Conservation (phyloP, 2,797 vertebrate species). For the Uromys caudimaculatus region DNA sequence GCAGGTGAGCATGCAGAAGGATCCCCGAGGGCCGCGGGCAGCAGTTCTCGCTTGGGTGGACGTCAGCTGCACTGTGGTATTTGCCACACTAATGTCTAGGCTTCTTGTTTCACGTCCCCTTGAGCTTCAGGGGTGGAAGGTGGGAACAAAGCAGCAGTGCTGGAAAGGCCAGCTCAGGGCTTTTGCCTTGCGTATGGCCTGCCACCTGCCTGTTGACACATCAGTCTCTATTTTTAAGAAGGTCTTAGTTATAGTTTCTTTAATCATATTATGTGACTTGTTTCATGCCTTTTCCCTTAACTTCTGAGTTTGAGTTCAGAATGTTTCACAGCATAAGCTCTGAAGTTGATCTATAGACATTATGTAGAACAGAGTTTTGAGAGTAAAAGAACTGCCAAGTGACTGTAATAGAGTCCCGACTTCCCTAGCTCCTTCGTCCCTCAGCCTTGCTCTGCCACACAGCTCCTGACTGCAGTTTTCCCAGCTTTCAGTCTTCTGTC, state of each 20-base stretch:
- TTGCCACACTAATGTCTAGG: background rate
- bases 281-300: conserved; percentile 58
- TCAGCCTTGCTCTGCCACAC: background rate
- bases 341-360: conserved; percentile 16
- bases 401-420: background rate
- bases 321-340: conserved; percentile 31
- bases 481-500: background rate
- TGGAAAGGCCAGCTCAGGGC: background rate
- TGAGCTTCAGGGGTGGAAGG: background rate
- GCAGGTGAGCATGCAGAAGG: background rate
- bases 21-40: background rate
- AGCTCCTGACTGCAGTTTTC: conserved; percentile 15
- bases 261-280: conserved; percentile 54
- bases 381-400: conserved; percentile 32
- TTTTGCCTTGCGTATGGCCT: conserved; percentile 33
- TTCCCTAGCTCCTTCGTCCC: background rate
- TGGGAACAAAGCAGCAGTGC: background rate
- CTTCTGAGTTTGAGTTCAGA: conserved; percentile 60
- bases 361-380: conserved; percentile 50
- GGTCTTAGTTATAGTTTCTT: conserved; percentile 53
- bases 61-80: background rate
- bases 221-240: conserved; percentile 43
- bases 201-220: background rate
- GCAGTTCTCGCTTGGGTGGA: background rate
- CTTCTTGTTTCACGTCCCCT: background rate